Evolutionary conservation across 2,113 vertebrate genomes (phyloP), one percentile per base, ranked within the genome.

Genomic region (Oncorhynchus keta): DNA sequence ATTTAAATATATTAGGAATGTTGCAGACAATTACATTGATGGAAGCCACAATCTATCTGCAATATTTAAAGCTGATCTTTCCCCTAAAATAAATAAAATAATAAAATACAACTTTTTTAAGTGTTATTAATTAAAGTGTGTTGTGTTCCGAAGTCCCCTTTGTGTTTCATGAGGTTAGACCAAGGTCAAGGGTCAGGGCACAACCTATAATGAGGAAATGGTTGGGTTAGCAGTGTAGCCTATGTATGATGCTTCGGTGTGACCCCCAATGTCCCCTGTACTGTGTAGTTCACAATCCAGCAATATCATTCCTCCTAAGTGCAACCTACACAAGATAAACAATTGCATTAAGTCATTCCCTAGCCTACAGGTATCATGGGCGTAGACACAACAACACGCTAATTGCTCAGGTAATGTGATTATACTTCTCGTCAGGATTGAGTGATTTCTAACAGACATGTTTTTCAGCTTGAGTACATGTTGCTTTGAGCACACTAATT

Each of bases 331-430:
- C 84, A 85, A 8, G 3, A 39, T 35, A 12, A 78, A 30, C 90
- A 91, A 92, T 92, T 90, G 90, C 88, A 88, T 89, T 92, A 88
- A 91, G 89, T 92, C 90, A 89, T 91, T 92, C 90, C 89, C 88
- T 78, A 81, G 89, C 90, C 90, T 88, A 87, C 91, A 91, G 89
- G 88, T 90, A 86, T 88, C 26, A 67, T 24, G 16, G 24, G 14
- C 4, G 26, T 26, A 84, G 84, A 89, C 90, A 89, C 89, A 91
- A 90, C 91, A 91, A 18, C 67, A 3, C 75, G 80, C 84, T 92
- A 91, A 92, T 91, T 92, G 90, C 88, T 87, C 86, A 35, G 91
- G n/a, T 61, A 91, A 90, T 86, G 85, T 91, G 90, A 92, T 91
- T 92, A 85, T 88, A 89, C 85, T 88, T 88, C 91, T 91, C 85